Evolutionary conservation across 2,797 vertebrate species (phyloP), one percentile per base, ranked within the genome.

Genomic region (Hippoglossus hippoglossus): DNA sequence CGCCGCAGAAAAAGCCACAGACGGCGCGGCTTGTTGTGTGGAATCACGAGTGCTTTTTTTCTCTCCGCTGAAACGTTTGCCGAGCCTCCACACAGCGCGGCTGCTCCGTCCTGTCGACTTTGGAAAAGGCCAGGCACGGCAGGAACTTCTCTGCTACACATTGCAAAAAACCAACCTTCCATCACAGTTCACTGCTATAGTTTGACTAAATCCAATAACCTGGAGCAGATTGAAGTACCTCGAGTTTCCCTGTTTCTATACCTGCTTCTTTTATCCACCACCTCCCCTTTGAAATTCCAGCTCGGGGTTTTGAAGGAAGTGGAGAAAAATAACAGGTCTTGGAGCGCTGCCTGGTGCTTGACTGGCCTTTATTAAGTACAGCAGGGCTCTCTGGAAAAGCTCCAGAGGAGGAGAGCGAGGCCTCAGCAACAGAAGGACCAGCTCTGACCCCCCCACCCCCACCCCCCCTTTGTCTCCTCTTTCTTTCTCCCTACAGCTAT

Each of bases 311-410:
- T 93, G 92, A 94, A 91, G 92, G 88, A 95, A 95, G 90, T 90
- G 86, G 80, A 88, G 26, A 86, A 92, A 95, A 95, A 95, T 93
- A 94, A 85, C 89, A 92, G 86, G 88, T 93, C 91, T 92, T 96
- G 96, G 96, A 96, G 81, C 46, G 39, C 53, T 94, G 96, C 96
- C 96, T 91, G 92, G 93, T 92, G 91, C 94, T 94, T 94, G 94
- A 95, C 95, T 96, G 95, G 95, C 89, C 94, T 97, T 96, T 93
- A 97, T 96, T 96, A 96, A 95, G 94, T 95, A 93, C 95, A 95
- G 95, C 93, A 91, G 92, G 87, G 79, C 88, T 95, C 85, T 84
- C 82, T 97, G 96, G 96, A 95, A 94, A 91, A 56, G 56, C 91
- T 94, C 95, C 95, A 96, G 89, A 90, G 88, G 87, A 84, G 84